Evolutionary conservation across 64 coral and sea anemone genomes (phyloP).

Genomic region (Porites lutea): DNA sequence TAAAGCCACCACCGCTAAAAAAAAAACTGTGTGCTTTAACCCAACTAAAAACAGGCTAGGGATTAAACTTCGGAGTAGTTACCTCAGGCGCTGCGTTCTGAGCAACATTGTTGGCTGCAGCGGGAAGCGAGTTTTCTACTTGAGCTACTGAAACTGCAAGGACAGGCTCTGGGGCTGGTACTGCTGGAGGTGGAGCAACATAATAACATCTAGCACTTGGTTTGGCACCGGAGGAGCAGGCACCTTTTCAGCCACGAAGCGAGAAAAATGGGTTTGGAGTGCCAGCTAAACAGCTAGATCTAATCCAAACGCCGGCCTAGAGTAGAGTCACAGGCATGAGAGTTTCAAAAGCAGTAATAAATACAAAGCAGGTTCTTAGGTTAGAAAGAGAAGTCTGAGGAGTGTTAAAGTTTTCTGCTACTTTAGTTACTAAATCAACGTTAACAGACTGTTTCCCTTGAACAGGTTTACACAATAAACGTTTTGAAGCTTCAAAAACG

Average conservation of each 20-base stretch:
- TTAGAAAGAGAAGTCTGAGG: no score
- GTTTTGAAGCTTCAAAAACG: no score
- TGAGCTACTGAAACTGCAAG: constrained; percentile 24
- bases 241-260: constrained; percentile 17
- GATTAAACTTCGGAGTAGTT: not conserved
- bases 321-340: constrained; percentile 24
- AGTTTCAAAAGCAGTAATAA: no score
- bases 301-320: constrained; percentile 7
- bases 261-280: not conserved
- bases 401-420: no score
- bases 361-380: no score
- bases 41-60: not conserved
- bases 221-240: constrained; percentile 30
- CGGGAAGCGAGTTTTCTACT: not conserved
- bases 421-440: no score
- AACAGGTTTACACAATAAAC: no score
- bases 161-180: constrained; percentile 14
- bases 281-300: constrained; percentile 19
- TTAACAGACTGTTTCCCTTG: no score
- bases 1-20: not conserved
- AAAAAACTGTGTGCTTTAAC: not conserved
- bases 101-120: constrained; percentile 2
- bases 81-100: constrained; percentile 8
- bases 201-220: constrained; percentile 18
- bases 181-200: constrained; percentile 1